Evolutionary conservation across 2,888 invertebrate species (phyloP).

Genomic region (Epistrophe grossulariae): DNA sequence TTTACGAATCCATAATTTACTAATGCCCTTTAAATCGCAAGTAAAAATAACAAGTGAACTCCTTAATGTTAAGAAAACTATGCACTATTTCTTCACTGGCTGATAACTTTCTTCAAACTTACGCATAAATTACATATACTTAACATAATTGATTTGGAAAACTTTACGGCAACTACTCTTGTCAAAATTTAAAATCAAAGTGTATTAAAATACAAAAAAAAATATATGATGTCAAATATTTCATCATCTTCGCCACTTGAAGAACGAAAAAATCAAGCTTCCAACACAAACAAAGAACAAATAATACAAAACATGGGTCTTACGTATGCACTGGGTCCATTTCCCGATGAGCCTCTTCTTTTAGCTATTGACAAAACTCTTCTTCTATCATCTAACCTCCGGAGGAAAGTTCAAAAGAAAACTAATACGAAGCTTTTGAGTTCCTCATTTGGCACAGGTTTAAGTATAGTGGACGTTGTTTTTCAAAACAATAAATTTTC

Average conservation of each 20-base stretch:
- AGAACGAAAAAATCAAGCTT: constrained; percentile 4
- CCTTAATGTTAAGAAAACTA: too few species aligned
- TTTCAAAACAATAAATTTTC: neutral
- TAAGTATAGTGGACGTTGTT: accelerated
- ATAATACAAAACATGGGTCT: constrained; percentile 26
- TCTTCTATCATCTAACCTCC: constrained; percentile 49
- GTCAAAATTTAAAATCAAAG: constrained; percentile 8
- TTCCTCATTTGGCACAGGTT: constrained; percentile 17
- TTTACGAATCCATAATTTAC: too few species aligned
- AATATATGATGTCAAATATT: constrained; percentile 8
- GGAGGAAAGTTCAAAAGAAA: neutral
- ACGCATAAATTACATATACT: too few species aligned
- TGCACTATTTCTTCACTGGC: too few species aligned
- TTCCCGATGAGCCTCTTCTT: constrained; percentile 80
- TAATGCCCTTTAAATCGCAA: too few species aligned
- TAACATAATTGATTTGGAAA: neutral
- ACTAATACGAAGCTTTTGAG: neutral
- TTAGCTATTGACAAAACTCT: constrained; percentile 78
- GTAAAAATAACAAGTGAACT: too few species aligned
- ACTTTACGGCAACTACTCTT: neutral
- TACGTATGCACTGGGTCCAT: constrained; percentile 78
- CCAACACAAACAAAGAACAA: neutral
- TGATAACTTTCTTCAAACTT: too few species aligned
- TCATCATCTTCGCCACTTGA: neutral
- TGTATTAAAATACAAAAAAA: constrained; percentile 12